These are phyloP conservation scores for Phenacoccus solenopsis DNA, from an alignment of 1,140 invertebrate genomes.

Conservation along the genomic window DNA sequence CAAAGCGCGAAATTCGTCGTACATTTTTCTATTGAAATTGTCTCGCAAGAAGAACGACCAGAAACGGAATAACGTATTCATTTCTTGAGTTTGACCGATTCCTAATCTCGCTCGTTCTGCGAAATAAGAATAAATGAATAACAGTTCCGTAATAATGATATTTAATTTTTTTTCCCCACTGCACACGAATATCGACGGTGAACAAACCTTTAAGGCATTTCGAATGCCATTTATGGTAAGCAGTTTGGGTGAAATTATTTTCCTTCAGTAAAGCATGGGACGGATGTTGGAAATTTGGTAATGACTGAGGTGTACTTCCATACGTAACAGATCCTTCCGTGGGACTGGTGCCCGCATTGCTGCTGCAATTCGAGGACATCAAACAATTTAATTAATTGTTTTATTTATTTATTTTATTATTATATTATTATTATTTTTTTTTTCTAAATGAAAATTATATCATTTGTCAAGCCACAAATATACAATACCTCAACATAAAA, in stretches of 20 bases:
- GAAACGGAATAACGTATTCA: slow-evolving; percentile 96
- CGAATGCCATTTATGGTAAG: slow-evolving; percentile 87
- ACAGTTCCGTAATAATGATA: background rate
- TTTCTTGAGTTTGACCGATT: slow-evolving; percentile 85
- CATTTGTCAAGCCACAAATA: too few relatives aligned
- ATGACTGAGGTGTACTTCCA: slow-evolving; percentile 60
- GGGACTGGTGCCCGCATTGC: slow-evolving; percentile 59
- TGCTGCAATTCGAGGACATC: slow-evolving; percentile 38
- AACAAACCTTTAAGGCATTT: slow-evolving; percentile 69
- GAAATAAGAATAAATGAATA: background rate
- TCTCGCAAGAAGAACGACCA: slow-evolving; percentile 99
- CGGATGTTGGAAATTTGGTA: slow-evolving; percentile 89
- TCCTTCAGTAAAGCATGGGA: slow-evolving; percentile 90
- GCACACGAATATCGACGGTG: too few relatives aligned
- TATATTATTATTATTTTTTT: too few relatives aligned
- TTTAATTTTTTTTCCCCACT: background rate
- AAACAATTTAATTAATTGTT: too few relatives aligned
- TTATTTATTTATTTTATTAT: too few relatives aligned
- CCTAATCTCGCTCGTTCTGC: slow-evolving; percentile 80
- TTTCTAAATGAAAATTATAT: too few relatives aligned
- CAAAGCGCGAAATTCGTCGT: slow-evolving; percentile 81
- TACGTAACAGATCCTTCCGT: slow-evolving; percentile 44
- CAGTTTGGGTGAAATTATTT: slow-evolving; percentile 94
- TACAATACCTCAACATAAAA: background rate
- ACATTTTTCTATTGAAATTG: slow-evolving; percentile 98